Evolutionary conservation across 2,797 vertebrate genomes (phyloP).

Genomic region (Amphiprion clarkii): DNA sequence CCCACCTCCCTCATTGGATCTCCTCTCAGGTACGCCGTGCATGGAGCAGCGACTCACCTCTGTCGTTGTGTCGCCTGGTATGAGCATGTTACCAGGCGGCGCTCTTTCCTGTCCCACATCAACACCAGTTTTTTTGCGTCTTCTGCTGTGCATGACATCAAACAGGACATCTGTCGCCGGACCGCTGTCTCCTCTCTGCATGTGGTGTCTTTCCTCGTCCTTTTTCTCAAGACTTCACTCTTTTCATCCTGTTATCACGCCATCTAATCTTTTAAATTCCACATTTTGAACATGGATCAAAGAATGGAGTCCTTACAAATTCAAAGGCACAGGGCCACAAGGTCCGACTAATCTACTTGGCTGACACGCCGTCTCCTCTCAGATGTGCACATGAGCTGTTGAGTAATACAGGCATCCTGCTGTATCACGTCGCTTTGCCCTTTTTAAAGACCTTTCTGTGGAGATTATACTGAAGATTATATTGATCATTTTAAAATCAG

Average conservation of each 20-base stretch:
- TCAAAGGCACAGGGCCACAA: slow-evolving; percentile 36
- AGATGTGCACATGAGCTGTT: slow-evolving; percentile 41
- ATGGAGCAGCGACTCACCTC: slow-evolving; percentile 48
- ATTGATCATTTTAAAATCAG: slow-evolving; percentile 37
- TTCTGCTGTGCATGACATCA: slow-evolving; percentile 53
- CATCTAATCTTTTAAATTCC: slow-evolving; percentile 46
- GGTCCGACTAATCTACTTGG: slow-evolving; percentile 50
- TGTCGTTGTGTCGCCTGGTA: slow-evolving; percentile 43
- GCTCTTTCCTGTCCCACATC: slow-evolving; percentile 28
- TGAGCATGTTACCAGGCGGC: slow-evolving; percentile 59
- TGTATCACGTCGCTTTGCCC: slow-evolving; percentile 37
- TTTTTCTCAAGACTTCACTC: slow-evolving; percentile 46
- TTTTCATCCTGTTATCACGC: slow-evolving; percentile 45
- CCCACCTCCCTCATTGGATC: slow-evolving; percentile 98
- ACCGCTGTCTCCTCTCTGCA: slow-evolving; percentile 55
- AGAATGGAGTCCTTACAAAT: slow-evolving; percentile 39
- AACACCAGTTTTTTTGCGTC: slow-evolving; percentile 16
- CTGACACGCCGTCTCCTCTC: slow-evolving; percentile 31
- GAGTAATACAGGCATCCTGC: slow-evolving; percentile 39
- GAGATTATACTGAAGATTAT: slow-evolving; percentile 27
- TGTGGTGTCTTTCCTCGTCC: slow-evolving; percentile 53
- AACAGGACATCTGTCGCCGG: slow-evolving; percentile 37
- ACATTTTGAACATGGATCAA: slow-evolving; percentile 42
- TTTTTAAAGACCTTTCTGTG: slow-evolving; percentile 26
- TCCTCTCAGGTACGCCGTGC: slow-evolving; percentile 95